Evolutionary conservation across 2,888 invertebrate species (phyloP).

Genomic region (Archips xylosteana): DNA sequence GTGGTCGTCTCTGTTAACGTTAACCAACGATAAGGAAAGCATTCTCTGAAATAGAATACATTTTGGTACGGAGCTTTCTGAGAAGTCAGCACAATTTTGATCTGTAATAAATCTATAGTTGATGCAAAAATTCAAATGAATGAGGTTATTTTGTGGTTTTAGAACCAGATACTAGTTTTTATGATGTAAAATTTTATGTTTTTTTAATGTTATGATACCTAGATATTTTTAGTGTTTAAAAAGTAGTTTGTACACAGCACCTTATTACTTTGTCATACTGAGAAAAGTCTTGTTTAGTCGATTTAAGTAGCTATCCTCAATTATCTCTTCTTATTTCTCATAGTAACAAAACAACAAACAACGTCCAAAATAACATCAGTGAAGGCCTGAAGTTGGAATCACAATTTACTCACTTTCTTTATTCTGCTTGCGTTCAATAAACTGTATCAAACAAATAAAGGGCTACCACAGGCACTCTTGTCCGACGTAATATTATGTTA

Average conservation of each 20-base stretch:
- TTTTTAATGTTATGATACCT: no score
- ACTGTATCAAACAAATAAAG: constrained; percentile 75
- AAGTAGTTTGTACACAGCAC: no score
- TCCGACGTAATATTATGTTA: constrained; percentile 72
- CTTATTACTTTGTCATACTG: no score
- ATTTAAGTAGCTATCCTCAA: not conserved
- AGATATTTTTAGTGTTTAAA: no score
- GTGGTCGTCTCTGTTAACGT: constrained; percentile 58
- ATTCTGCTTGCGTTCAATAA: constrained; percentile 70
- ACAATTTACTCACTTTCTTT: constrained; percentile 61
- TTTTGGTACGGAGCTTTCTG: constrained; percentile 32
- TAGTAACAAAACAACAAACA: constrained; percentile 36
- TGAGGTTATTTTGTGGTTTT: not conserved
- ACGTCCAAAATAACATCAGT: constrained; percentile 48
- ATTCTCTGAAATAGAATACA: constrained; percentile 48
- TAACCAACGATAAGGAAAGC: constrained; percentile 62
- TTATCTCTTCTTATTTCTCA: not conserved
- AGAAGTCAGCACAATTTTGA: not conserved
- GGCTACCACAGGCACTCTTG: constrained; percentile 68
- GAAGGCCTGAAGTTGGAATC: constrained; percentile 51
- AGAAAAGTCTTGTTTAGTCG: not conserved
- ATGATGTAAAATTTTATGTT: not conserved
- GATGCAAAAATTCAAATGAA: not conserved
- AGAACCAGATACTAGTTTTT: not conserved
- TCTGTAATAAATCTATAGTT: not conserved